Evolutionary conservation across 2,888 invertebrate species (phyloP).

Genomic region (Ichneumon xanthorius): DNA sequence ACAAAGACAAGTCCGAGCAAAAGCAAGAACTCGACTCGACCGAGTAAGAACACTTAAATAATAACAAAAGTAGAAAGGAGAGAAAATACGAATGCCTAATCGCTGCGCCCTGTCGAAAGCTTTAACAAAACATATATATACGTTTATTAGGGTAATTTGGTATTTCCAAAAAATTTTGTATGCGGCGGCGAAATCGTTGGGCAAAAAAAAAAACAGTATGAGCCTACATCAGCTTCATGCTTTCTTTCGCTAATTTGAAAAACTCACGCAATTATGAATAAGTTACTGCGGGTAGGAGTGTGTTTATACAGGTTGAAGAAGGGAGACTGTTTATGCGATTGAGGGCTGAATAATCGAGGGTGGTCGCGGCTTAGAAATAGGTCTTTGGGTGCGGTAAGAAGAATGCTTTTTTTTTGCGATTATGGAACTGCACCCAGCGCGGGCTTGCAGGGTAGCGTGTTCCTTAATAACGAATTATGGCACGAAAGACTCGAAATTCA

Average conservation of each 20-base stretch:
- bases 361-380: slow-evolving; percentile 31
- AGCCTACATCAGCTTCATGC: neutral
- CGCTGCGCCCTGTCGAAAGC: no score
- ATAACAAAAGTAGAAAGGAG: no score
- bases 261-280: slow-evolving; percentile 49
- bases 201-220: neutral
- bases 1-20: no score
- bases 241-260: slow-evolving; percentile 34
- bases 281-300: slow-evolving; percentile 55
- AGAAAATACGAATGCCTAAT: neutral
- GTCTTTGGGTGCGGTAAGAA: slow-evolving; percentile 52
- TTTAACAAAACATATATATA: neutral
- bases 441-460: neutral
- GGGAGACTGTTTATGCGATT: slow-evolving; percentile 3
- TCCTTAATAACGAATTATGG: slow-evolving; percentile 2
- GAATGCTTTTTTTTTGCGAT: slow-evolving; percentile 19
- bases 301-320: slow-evolving; percentile 30
- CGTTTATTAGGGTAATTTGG: neutral
- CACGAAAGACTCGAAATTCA: slow-evolving; percentile 7
- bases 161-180: no score
- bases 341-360: slow-evolving; percentile 15
- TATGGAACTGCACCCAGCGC: neutral
- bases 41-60: no score
- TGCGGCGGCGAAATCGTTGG: no score
- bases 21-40: no score